These are phyloP conservation scores for Paracentrotus lividus DNA, from an alignment of 53 echinoderm and acorn worm genomes.

Conservation along the genomic window DNA sequence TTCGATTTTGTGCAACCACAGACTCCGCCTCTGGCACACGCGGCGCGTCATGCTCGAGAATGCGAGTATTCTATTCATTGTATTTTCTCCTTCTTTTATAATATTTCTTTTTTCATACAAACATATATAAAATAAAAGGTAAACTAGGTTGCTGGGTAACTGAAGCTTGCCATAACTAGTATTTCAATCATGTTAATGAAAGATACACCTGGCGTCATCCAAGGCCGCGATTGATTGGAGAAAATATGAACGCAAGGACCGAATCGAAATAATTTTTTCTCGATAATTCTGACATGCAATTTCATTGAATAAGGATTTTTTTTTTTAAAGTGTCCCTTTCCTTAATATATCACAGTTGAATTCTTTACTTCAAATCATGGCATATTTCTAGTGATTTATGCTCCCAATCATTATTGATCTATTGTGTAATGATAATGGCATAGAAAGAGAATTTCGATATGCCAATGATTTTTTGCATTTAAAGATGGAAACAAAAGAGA, in stretches of 20 bases:
- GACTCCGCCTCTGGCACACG: constrained; percentile 23
- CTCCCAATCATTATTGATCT: no score
- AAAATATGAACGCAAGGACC: background rate
- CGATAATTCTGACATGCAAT: background rate
- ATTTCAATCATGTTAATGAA: background rate
- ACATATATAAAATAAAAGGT: no score
- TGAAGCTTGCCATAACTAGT: background rate
- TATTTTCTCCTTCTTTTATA: background rate
- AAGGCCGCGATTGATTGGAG: background rate
- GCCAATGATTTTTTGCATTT: no score
- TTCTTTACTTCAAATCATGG: background rate
- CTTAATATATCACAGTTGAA: background rate
- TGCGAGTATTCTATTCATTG: background rate
- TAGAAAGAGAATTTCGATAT: background rate
- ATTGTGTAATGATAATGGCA: no score
- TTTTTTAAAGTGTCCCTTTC: background rate
- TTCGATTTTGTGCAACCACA: constrained; percentile 6
- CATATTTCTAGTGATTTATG: no score
- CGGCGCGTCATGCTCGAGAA: background rate
- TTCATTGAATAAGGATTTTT: background rate
- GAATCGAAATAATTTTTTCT: constrained; percentile 4
- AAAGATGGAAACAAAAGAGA: no score
- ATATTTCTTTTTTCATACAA: background rate
- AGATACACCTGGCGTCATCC: constrained; percentile 24
- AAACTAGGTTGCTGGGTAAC: background rate